Evolutionary conservation across 23 tunicate species (phyloP), one percentile per base, ranked within the genome.

Genomic region (Aplidium turbinatum): DNA sequence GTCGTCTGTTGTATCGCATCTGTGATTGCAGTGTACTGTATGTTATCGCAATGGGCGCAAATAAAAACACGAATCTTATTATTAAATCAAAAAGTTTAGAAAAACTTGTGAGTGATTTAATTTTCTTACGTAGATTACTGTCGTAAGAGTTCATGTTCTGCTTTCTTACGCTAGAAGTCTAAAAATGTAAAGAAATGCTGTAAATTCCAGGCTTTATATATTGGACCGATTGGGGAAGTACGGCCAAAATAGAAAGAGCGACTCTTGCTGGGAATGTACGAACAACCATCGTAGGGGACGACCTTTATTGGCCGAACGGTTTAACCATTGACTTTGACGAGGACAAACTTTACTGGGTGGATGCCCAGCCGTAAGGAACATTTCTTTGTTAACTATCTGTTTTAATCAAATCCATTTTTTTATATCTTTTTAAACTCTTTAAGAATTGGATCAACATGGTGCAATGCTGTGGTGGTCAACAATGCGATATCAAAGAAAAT

Each of bases 161-260:
- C n/a, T n/a, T n/a, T n/a, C n/a, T n/a, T n/a, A n/a, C n/a, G n/a
- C n/a, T n/a, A n/a, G n/a, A n/a, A n/a, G n/a, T n/a, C n/a, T n/a
- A n/a, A 9, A 42, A 42, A 42, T 16, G 48, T 42, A 9, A 42
- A 42, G 48, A 9, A 42, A 42, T 42, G 9, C 16, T 16, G 9
- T 42, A 42, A 9, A 5, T 54, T 54, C 22, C 46, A 85, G 91
- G 71, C 21, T 85, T 36, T 26, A 85, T 85, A 72, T 85, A 76
- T 60, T 85, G 91, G 91, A 77, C 96, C 1, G 96, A 88, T 39
- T 88, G 96, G 96, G 96, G 79, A 7, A 40, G 79, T 11, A 78
- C 24, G 35, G 67, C 87, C 4, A 86, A 79, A 71, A 88, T 88
- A 28, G 87, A 81, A 35, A 66, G 77, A 30, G 86, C 96, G 4